phyloP scores from a whole-genome alignment of 92 coral and sea anemone species.

The Nematostella vectensis region DNA sequence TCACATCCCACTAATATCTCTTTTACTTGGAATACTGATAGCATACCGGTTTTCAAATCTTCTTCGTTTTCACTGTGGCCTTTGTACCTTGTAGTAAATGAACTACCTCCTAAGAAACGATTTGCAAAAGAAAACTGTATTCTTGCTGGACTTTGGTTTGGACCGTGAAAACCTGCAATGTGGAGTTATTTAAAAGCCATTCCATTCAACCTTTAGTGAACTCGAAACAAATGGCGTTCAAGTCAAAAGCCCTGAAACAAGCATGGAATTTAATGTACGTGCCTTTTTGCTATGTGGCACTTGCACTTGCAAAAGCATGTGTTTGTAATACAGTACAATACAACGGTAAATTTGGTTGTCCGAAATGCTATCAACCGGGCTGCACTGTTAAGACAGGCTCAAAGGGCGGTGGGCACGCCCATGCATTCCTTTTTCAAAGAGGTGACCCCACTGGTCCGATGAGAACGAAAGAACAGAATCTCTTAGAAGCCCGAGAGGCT shows the following conservation, averaged over 20 bases:
- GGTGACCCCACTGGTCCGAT: constrained; percentile 47
- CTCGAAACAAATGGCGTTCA: constrained; percentile 21
- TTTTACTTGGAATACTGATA: constrained; percentile 43
- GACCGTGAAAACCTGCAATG: constrained; percentile 48
- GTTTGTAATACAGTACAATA: constrained; percentile 53
- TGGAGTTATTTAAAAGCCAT: constrained; percentile 54
- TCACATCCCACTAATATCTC: constrained; percentile 30
- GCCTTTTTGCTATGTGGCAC: constrained; percentile 28
- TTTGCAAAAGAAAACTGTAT: constrained; percentile 50
- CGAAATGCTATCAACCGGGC: constrained; percentile 55
- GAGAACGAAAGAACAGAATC: constrained; percentile 18
- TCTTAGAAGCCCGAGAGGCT: constrained; percentile 31
- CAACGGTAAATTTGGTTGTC: constrained; percentile 52
- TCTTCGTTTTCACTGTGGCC: constrained; percentile 77
- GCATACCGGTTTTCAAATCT: constrained; percentile 58
- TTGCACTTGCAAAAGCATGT: constrained; percentile 35
- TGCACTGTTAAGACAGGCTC: constrained; percentile 35
- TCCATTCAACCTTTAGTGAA: constrained; percentile 14
- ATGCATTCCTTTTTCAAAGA: constrained; percentile 23
- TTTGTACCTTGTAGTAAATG: constrained; percentile 32
- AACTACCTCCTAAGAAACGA: constrained; percentile 35
- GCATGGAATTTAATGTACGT: background rate
- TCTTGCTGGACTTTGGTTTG: constrained; percentile 62
- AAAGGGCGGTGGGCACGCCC: constrained; percentile 3
- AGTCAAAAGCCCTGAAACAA: constrained; percentile 10